These are phyloP conservation scores for Thamnaconus septentrionalis DNA, from an alignment of 2,113 vertebrate genomes.

Conservation along the genomic window DNA sequence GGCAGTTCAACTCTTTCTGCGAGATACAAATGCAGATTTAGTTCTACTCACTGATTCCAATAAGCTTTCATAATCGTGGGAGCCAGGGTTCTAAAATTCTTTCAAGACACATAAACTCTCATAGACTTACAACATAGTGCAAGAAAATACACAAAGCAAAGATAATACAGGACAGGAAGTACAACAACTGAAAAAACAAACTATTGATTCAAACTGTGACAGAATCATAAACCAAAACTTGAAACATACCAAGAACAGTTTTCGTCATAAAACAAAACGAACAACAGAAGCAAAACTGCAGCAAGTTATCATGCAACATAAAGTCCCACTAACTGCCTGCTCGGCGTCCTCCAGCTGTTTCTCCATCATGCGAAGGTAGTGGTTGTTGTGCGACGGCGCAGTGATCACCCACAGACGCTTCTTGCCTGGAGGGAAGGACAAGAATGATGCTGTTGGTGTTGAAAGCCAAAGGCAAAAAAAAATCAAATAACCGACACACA, in stretches of 20 bases:
- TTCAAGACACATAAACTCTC: no score
- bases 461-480: not conserved
- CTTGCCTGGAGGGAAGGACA: constrained; percentile 51
- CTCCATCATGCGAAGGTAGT: constrained; percentile 81
- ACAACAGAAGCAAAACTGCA: not conserved
- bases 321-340: constrained; percentile 37
- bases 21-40: not conserved
- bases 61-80: no score
- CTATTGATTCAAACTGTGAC: no score
- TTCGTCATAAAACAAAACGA: no score
- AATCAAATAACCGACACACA: not conserved
- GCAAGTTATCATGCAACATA: not conserved
- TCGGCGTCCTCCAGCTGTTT: constrained; percentile 76
- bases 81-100: no score
- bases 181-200: no score
- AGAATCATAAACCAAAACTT: no score
- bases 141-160: not conserved
- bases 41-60: no score
- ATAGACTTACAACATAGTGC: not conserved
- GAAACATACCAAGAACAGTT: no score
- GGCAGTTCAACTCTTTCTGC: constrained; percentile 73
- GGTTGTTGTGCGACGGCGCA: constrained; percentile 69
- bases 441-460: not conserved
- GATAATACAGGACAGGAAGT: no score
- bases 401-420: constrained; percentile 79